These are phyloP conservation scores for Bufo gargarizans DNA, from an alignment of 2,113 vertebrate species.

Conservation along the genomic window DNA sequence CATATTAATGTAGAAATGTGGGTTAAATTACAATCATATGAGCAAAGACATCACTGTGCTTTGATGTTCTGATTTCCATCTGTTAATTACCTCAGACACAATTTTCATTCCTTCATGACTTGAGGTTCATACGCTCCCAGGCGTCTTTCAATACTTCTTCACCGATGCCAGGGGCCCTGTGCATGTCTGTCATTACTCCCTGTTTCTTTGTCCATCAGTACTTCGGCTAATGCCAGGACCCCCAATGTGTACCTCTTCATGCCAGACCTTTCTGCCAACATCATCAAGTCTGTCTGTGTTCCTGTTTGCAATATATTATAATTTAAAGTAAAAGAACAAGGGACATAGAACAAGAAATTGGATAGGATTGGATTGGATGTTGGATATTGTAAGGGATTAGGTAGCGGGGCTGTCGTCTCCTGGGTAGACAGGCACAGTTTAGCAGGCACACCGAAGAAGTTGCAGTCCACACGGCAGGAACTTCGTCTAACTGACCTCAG, in stretches of 20 bases:
- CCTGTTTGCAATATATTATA: slow-evolving; percentile 22
- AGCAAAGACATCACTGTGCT: background rate
- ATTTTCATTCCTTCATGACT: slow-evolving; percentile 16
- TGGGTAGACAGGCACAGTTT: too few relatives aligned
- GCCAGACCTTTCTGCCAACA: slow-evolving; percentile 40
- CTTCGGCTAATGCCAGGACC: slow-evolving; percentile 27
- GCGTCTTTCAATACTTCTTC: slow-evolving; percentile 26
- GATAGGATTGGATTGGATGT: background rate
- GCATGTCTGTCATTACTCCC: slow-evolving; percentile 37
- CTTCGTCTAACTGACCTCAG: too few relatives aligned
- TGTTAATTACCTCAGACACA: slow-evolving; percentile 13
- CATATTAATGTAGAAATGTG: slow-evolving; percentile 17
- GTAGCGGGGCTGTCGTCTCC: too few relatives aligned
- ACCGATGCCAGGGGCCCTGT: slow-evolving; percentile 36
- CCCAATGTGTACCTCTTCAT: slow-evolving; percentile 22
- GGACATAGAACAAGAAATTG: background rate
- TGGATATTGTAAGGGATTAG: too few relatives aligned
- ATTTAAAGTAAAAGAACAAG: slow-evolving; percentile 13
- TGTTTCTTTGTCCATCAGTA: slow-evolving; percentile 32
- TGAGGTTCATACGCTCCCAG: slow-evolving; percentile 12
- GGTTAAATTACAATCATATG: slow-evolving; percentile 26
- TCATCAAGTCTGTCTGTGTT: slow-evolving; percentile 35
- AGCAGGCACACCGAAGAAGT: too few relatives aligned
- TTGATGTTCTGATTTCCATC: slow-evolving; percentile 2
- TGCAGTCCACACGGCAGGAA: too few relatives aligned